Evolutionary conservation across 1,140 invertebrate genomes (phyloP).

Genomic region (Aricia agestis): DNA sequence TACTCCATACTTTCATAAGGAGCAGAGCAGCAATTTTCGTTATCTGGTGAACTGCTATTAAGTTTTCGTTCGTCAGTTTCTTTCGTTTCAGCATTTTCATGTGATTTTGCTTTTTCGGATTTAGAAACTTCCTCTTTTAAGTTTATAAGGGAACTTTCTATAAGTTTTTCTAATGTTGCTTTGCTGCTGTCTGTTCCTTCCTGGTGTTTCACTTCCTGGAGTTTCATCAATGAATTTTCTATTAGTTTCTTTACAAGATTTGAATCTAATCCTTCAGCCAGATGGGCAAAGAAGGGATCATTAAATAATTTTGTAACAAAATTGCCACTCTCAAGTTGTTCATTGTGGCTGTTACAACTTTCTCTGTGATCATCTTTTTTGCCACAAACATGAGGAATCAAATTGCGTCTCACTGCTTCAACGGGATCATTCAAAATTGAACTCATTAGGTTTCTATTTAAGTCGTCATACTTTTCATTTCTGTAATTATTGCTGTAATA

Average conservation of each 20-base stretch:
- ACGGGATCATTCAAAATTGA: slow-evolving; percentile 81
- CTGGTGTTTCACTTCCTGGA: slow-evolving; percentile 76
- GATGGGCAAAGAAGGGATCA: slow-evolving; percentile 78
- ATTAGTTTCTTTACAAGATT: slow-evolving; percentile 78
- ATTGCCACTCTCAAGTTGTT: slow-evolving; percentile 50
- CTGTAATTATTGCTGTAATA: slow-evolving; percentile 48
- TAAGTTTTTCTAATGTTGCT: slow-evolving; percentile 77
- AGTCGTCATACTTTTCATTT: slow-evolving; percentile 36
- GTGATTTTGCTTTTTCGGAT: slow-evolving; percentile 35
- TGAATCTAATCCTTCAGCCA: slow-evolving; percentile 78
- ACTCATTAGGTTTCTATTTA: slow-evolving; percentile 62
- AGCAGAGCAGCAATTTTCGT: slow-evolving; percentile 73
- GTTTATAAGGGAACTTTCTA: slow-evolving; percentile 76
- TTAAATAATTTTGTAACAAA: slow-evolving; percentile 78
- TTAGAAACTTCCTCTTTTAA: slow-evolving; percentile 69
- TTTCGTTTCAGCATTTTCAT: slow-evolving; percentile 28
- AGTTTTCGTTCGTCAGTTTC: slow-evolving; percentile 24
- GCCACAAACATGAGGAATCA: slow-evolving; percentile 84
- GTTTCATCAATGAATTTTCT: slow-evolving; percentile 79
- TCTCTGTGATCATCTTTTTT: slow-evolving; percentile 55
- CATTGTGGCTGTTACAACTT: slow-evolving; percentile 1
- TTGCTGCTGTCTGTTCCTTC: slow-evolving; percentile 77
- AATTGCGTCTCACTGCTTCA: slow-evolving; percentile 81
- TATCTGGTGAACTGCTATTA: slow-evolving; percentile 41
- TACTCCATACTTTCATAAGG: slow-evolving; percentile 78